Conservation (phyloP, 2,888 invertebrate genomes). For the Torymus aiolomorphi region DNA sequence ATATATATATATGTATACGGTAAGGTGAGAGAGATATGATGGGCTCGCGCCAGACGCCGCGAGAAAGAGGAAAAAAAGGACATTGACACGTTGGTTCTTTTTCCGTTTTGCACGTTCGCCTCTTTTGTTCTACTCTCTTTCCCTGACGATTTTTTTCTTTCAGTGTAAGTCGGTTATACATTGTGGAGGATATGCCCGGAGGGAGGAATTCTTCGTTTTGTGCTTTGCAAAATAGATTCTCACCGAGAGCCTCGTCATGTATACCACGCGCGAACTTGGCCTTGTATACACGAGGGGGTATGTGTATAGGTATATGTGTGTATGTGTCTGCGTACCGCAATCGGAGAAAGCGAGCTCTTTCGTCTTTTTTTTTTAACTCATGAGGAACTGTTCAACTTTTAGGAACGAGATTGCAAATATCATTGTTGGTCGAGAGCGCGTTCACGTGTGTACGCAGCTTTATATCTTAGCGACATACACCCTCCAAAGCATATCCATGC, state of each 20-base stretch:
- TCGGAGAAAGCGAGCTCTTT: neutral
- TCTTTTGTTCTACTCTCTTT: neutral
- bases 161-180: too few species aligned
- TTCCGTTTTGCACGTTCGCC: slow-evolving; percentile 4
- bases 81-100: slow-evolving; percentile 3
- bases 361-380: slow-evolving; percentile 15
- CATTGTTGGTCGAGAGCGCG: slow-evolving; percentile 18
- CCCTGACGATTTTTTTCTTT: neutral
- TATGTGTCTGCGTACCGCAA: too few species aligned
- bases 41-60: too few species aligned
- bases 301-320: neutral
- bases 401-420: slow-evolving; percentile 48
- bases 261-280: slow-evolving; percentile 14
- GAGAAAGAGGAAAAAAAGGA: too few species aligned
- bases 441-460: neutral
- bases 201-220: slow-evolving; percentile 33
- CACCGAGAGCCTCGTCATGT: slow-evolving; percentile 1
- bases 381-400: slow-evolving; percentile 49
- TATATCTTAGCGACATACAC: neutral
- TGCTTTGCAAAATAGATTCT: slow-evolving; percentile 43
- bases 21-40: too few species aligned
- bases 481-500: slow-evolving; percentile 50
- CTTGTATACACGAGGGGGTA: slow-evolving; percentile 6
- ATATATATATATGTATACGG: neutral
- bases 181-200: slow-evolving; percentile 43